Evolutionary conservation across 1,140 invertebrate genomes (phyloP).

Genomic region (silkworm (Bombyx mori)): ASM3026992v2 NC_085127.1:4020001-4020500

Average conservation of each 20-base stretch:
- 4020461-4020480: conserved; percentile 3
- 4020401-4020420: conserved; percentile 10
- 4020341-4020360: background rate
- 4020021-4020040: conserved; percentile 5
- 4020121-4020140: conserved; percentile 2
- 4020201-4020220: conserved; percentile 88
- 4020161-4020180: conserved; percentile 4
- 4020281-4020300: conserved; percentile 72
- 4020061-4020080: background rate
- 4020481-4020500: background rate
- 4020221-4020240: conserved; percentile 88
- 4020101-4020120: no score
- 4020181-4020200: conserved; percentile 16
- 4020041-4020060: conserved; percentile 13
- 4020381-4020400: conserved; percentile 3
- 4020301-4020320: no score
- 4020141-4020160: conserved; percentile 3
- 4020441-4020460: conserved; percentile 2
- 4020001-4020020: conserved; percentile 9
- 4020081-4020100: no score
- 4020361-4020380: background rate
- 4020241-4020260: conserved; percentile 80
- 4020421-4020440: conserved; percentile 10
- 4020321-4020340: conserved; percentile 1
- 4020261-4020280: conserved; percentile 92